Evolutionary conservation across 2,113 vertebrate genomes (phyloP).

Genomic region (Petrocephalus zakoni): DNA sequence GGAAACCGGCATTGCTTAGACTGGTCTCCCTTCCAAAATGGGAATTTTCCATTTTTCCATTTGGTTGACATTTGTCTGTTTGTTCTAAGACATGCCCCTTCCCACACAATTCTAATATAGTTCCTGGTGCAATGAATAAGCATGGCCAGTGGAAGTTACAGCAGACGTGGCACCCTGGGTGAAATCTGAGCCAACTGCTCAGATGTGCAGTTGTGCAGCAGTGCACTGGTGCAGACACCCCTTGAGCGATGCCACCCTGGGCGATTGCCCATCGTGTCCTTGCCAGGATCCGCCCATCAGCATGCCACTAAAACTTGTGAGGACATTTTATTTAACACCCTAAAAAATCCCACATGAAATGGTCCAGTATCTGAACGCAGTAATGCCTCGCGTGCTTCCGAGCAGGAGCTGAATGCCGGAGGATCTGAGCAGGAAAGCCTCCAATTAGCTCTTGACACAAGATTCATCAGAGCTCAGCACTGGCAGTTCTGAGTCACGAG

Average conservation of each 20-base stretch:
- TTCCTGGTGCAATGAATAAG: not conserved
- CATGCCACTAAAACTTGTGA: not conserved
- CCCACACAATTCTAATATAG: not conserved
- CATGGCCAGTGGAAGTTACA: not conserved
- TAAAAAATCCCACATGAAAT: not conserved
- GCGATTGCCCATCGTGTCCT: not conserved
- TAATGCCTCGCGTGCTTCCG: not conserved
- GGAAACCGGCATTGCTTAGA: not conserved
- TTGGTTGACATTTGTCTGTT: not conserved
- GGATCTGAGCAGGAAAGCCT: not conserved
- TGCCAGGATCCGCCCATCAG: not conserved
- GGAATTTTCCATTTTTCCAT: not conserved
- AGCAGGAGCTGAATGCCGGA: not conserved
- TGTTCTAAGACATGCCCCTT: not conserved
- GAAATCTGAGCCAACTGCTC: not conserved
- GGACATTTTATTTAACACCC: not conserved
- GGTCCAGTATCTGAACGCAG: not conserved
- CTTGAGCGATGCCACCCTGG: not conserved
- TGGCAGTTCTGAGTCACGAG: not conserved
- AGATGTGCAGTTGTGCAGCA: not conserved
- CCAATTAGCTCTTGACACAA: not conserved
- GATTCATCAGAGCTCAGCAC: conserved; percentile 6
- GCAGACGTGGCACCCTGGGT: not conserved
- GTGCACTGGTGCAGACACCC: not conserved
- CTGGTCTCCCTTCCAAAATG: not conserved